A percentile compares a stretch with the other conserved stretches of the same genome.
These are phyloP conservation scores for Acanthurus lineatus DNA, from an alignment of 2,797 vertebrate species.

Conservation along the genomic window DNA sequence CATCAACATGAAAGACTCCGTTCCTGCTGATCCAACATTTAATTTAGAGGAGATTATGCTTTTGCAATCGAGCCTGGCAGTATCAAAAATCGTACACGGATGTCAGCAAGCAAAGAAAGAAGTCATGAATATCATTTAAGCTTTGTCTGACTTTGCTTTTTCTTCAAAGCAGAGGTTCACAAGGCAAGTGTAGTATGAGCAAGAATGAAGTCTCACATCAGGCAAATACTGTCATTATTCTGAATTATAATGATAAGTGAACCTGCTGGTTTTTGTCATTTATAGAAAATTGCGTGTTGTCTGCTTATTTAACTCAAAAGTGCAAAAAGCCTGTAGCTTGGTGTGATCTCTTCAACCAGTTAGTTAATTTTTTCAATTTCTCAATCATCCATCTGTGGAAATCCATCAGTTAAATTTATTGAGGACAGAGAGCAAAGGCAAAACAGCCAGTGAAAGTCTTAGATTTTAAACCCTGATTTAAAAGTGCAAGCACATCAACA, in stretches of 20 bases:
- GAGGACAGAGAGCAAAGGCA: neutral
- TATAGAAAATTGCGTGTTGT: neutral
- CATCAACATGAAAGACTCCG: constrained; percentile 63
- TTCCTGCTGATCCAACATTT: constrained; percentile 65
- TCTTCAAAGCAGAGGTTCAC: constrained; percentile 49
- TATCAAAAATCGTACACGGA: constrained; percentile 46
- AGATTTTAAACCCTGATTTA: neutral
- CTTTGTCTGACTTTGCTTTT: constrained; percentile 60
- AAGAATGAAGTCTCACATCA: constrained; percentile 20
- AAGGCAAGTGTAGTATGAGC: neutral
- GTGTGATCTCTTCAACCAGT: neutral
- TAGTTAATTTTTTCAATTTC: neutral
- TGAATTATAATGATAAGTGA: neutral
- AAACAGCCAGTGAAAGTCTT: neutral
- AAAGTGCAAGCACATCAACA: neutral
- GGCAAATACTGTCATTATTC: constrained; percentile 18
- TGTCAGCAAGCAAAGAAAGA: constrained; percentile 33
- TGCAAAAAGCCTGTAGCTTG: neutral
- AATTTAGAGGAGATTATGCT: constrained; percentile 62
- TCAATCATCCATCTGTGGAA: neutral
- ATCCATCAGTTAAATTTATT: constrained; percentile 2
- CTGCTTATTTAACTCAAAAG: neutral
- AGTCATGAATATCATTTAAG: constrained; percentile 60
- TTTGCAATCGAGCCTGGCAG: constrained; percentile 52
- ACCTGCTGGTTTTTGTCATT: neutral